Percentiles rank a stretch among this genome's conserved stretches.
phyloP scores from a whole-genome alignment of 2,113 vertebrate species.

The Meriones unguiculatus region DNA sequence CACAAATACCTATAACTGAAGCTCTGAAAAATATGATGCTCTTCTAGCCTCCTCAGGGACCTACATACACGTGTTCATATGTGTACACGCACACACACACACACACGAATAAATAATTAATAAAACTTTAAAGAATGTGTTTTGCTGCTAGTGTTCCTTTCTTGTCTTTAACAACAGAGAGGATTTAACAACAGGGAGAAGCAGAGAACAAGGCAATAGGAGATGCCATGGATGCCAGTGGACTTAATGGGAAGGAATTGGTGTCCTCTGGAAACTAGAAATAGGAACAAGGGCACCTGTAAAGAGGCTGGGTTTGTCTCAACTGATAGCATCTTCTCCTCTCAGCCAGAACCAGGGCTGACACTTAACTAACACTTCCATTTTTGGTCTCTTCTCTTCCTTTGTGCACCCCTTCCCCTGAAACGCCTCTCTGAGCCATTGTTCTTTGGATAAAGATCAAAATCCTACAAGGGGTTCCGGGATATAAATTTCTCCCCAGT shows the following conservation, averaged over 20 bases:
- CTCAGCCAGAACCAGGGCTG: background rate
- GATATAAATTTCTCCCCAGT: too few species aligned
- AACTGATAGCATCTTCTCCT: background rate
- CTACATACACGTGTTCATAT: background rate
- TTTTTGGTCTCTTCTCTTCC: background rate
- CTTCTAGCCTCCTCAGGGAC: too few species aligned
- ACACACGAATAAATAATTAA: background rate
- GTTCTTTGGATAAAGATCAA: background rate
- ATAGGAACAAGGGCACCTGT: background rate
- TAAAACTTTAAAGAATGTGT: background rate
- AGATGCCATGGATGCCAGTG: background rate
- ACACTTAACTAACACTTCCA: background rate
- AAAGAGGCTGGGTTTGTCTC: background rate
- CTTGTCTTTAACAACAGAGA: background rate
- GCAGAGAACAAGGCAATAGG: background rate
- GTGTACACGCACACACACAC: background rate
- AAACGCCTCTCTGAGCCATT: background rate
- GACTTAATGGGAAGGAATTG: background rate
- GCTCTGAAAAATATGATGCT: background rate
- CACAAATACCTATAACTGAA: background rate
- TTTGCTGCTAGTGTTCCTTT: background rate
- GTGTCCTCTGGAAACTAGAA: background rate
- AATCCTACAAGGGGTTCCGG: background rate
- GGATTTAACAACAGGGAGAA: background rate
- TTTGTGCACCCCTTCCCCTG: rapidly evolving